A percentile compares a stretch with the other conserved stretches of the same genome.
phyloP scores from a whole-genome alignment of 2,797 vertebrate genomes.

The Acropternis orthonyx region DNA sequence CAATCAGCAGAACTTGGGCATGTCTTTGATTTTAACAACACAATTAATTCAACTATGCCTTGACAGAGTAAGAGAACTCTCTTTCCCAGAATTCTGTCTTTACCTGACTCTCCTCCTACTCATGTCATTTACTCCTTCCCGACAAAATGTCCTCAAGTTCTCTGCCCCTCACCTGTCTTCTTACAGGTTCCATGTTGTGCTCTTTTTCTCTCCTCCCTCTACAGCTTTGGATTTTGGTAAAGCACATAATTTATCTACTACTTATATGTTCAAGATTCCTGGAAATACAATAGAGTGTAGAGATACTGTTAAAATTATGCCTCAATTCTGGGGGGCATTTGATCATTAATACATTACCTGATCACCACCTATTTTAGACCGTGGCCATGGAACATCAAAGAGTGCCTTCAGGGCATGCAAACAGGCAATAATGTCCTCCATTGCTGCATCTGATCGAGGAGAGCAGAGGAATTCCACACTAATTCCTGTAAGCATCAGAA shows the following conservation, averaged over 20 bases:
- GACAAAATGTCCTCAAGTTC: background rate
- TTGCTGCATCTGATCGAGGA: constrained; percentile 85
- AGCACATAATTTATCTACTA: background rate
- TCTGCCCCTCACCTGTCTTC: background rate
- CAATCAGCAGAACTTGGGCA: background rate
- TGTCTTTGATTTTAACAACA: background rate
- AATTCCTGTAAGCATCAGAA: constrained; percentile 78
- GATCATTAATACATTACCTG: constrained; percentile 78
- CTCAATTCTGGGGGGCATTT: background rate
- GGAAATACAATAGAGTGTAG: background rate
- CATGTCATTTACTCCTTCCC: background rate
- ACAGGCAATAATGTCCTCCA: constrained; percentile 90
- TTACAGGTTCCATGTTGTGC: background rate
- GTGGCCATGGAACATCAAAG: constrained; percentile 86
- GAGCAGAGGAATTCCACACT: constrained; percentile 93
- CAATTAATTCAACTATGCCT: background rate
- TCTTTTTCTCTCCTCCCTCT: background rate
- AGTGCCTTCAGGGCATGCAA: constrained; percentile 85
- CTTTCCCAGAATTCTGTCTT: background rate
- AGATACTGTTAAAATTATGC: background rate
- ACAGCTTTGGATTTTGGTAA: background rate
- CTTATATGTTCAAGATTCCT: background rate
- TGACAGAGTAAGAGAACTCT: background rate
- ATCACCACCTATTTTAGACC: constrained; percentile 89
- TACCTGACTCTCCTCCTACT: background rate